A percentile compares a stretch with the other conserved stretches of the same genome.
phyloP scores from a whole-genome alignment of 2,888 invertebrate species.

The Mantis religiosa region DNA sequence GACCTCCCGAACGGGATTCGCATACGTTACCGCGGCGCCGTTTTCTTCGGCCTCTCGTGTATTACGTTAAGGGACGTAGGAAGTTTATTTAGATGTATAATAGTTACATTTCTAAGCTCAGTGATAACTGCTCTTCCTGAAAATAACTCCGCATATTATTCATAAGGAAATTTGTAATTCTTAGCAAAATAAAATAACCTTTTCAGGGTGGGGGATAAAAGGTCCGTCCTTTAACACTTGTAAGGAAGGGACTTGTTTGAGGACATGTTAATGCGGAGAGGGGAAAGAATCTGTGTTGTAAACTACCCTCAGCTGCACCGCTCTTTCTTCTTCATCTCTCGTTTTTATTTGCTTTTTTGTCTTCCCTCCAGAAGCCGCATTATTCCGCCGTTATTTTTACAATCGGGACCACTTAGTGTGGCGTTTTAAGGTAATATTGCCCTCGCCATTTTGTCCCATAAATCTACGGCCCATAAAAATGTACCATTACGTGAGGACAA shows the following conservation, averaged over 20 bases:
- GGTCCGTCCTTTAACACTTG: neutral
- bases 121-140: too few relatives aligned
- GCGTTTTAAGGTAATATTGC: slow-evolving; percentile 29
- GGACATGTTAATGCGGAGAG: neutral
- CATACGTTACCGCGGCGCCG: too few relatives aligned
- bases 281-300: neutral
- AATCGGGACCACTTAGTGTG: slow-evolving; percentile 27
- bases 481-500: slow-evolving; percentile 32
- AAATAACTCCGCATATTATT: too few relatives aligned
- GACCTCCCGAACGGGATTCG: too few relatives aligned
- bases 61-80: too few relatives aligned
- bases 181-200: too few relatives aligned
- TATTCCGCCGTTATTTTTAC: slow-evolving; percentile 25
- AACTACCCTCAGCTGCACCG: neutral
- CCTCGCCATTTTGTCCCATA: slow-evolving; percentile 25
- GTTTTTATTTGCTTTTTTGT: neutral
- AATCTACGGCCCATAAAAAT: slow-evolving; percentile 32
- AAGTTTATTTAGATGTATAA: too few relatives aligned
- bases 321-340: neutral
- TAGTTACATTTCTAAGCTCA: too few relatives aligned
- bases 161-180: too few relatives aligned
- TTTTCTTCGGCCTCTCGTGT: too few relatives aligned
- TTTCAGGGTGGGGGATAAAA: neutral
- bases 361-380: neutral
- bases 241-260: neutral